Evolutionary conservation across 2,113 vertebrate genomes (phyloP), one percentile per base, ranked within the genome.

Genomic region (Gobius niger): DNA sequence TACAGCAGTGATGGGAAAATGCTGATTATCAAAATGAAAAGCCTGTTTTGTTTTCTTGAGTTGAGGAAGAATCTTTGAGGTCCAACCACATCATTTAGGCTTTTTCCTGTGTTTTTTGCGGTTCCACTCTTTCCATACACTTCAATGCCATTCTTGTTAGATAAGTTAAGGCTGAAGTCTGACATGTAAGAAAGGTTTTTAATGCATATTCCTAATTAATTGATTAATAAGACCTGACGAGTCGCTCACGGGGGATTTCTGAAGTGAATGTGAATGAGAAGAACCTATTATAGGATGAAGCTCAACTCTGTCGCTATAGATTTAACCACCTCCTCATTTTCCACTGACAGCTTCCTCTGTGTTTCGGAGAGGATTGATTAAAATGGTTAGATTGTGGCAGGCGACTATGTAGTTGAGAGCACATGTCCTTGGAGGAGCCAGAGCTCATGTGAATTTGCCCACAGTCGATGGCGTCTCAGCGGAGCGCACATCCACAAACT

Each of bases 11-110:
- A 68, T 81, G 71, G 68, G 68, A 65, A 67, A 75, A 81, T 79
- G 81, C 80, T 79, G 83, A 83, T 85, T 82, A 85, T 77, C 70
- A 57, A 87, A 89, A 92, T 91, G 86, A 90, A 73, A 87, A 83
- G 49, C 73, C 49, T 44, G 68, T 84, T 84, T 61, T 46, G 62
- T 46, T 70, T 57, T 68, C 46, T 71, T 67, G 68, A 82, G 76
- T 75, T 75, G 81, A 59, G 75, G 75, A 57, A 82, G 75, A 59
- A 75, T 85, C 79, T 79, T 72, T 73, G 66, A 77, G 75, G 84
- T 85, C 72, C 69, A 82, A 77, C 88, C 87, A 57, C 88, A 85
- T 51, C 64, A 67, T 73, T 72, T 71, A 72, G 34, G 9, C 51
- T 19, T 52, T 75, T 75, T 82, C 69, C 82, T 75, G 84, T 57